Evolutionary conservation across 2,797 vertebrate species (phyloP), one percentile per base, ranked within the genome.

Genomic region (Salmo trutta): DNA sequence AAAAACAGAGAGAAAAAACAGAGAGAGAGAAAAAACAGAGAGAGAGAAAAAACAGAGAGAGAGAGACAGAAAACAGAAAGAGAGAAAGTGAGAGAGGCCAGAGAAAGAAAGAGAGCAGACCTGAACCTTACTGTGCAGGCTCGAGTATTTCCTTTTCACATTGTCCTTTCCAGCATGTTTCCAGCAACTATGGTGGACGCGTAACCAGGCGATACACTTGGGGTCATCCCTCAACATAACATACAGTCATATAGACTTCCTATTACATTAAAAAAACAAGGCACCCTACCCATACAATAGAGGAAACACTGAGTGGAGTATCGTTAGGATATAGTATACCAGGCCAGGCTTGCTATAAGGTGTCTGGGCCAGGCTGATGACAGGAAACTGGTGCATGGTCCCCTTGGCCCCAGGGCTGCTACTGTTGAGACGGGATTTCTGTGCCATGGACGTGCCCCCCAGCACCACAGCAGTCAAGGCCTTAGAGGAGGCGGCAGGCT

Each of bases 361-460:
- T 0, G 94, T 91, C 88, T 97, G 97, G 1, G 95, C 90, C 87
- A 97, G 94, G 92, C 95, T 97, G 93, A 97, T 95, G 59, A 97
- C 95, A 0, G 97, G 95, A 41, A 95, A 93, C 86, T 95, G 95
- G 64, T 94, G 91, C 59, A 94, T 95, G 5, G 93, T 95, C 76
- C 93, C 93, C 2, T 95, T 95, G 76, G 93, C 92, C 0, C 64
- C 73, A 5, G 84, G 78, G 73, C 82, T 91, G 56, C 95, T 89
- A 1, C 94, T 91, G 80, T 90, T 82, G 21, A 77, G 95, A 83
- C 47, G 94, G 88, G 29, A 95, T 89, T 91, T 95, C 88, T 95
- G 95, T 53, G 19, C 56, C 2, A 91, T 90, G 0, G 95, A 89
- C 21, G 31, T 76, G 82, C 93, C 89, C 71, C 95, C 94, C 52